Percentiles rank a stretch among this genome's conserved stretches.
Conservation (phyloP, 2,888 invertebrate species). For the Tachystola acroxantha region DNA sequence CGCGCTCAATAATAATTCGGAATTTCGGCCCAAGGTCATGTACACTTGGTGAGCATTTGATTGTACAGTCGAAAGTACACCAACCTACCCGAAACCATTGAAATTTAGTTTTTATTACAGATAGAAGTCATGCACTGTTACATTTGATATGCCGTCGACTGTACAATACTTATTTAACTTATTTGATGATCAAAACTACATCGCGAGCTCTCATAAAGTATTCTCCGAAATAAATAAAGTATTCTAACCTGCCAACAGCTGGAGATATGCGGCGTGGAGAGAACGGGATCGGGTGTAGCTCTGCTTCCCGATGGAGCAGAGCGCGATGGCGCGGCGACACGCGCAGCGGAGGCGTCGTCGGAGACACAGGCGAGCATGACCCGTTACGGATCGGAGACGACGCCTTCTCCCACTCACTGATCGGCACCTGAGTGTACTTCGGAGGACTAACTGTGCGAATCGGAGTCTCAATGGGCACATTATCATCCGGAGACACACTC, state of each 20-base stretch:
- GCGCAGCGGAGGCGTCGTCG: constrained; percentile 73
- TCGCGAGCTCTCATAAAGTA: too few relatives aligned
- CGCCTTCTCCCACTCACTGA: constrained; percentile 73
- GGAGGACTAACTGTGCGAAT: constrained; percentile 42
- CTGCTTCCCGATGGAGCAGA: constrained; percentile 43
- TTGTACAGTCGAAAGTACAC: too few relatives aligned
- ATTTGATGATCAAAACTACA: too few relatives aligned
- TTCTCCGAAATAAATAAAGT: too few relatives aligned
- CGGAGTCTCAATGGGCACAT: constrained; percentile 45
- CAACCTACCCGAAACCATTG: too few relatives aligned
- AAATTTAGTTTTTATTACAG: too few relatives aligned
- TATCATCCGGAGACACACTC: constrained; percentile 79
- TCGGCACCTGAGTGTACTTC: constrained; percentile 63
- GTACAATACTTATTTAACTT: too few relatives aligned
- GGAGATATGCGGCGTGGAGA: constrained; percentile 67
- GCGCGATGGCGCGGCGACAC: constrained; percentile 36
- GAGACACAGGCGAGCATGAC: constrained; percentile 79
- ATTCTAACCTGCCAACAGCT: constrained; percentile 42
- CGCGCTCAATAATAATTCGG: too few relatives aligned
- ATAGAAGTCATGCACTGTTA: too few relatives aligned
- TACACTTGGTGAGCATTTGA: too few relatives aligned
- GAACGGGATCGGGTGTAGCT: constrained; percentile 49
- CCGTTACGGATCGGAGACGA: constrained; percentile 77
- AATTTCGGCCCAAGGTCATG: too few relatives aligned
- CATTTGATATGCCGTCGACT: too few relatives aligned